Conservation (phyloP, 2,797 vertebrate species). For the Chaetodon trifasciatus region DNA sequence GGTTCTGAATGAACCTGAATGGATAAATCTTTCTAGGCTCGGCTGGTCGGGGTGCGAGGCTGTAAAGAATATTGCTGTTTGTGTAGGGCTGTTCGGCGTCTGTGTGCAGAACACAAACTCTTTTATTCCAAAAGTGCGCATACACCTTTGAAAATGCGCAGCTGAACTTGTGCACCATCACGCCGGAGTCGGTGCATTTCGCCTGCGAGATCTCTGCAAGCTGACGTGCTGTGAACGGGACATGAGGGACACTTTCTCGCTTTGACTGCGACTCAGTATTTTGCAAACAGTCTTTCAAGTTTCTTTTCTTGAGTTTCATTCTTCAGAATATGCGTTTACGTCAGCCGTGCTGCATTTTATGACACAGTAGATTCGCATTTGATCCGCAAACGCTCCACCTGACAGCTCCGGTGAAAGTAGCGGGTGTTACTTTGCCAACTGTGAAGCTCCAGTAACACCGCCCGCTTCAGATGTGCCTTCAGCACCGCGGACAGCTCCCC, state of each 20-base stretch:
- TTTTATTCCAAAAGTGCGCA: neutral
- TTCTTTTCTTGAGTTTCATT: neutral
- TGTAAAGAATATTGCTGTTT: neutral
- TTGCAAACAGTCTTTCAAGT: neutral
- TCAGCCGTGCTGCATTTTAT: neutral
- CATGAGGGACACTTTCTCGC: conserved; percentile 21
- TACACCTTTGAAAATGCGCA: neutral
- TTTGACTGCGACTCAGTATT: neutral
- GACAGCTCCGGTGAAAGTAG: conserved; percentile 38
- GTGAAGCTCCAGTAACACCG: conserved; percentile 35
- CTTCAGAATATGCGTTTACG: neutral
- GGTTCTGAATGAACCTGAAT: no score
- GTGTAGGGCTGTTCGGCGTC: neutral
- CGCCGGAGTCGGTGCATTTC: conserved; percentile 13
- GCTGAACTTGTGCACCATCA: conserved; percentile 50
- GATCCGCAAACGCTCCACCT: neutral
- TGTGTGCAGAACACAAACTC: conserved; percentile 22
- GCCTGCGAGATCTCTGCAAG: neutral
- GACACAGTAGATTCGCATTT: neutral
- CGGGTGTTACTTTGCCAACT: conserved; percentile 34
- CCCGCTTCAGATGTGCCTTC: conserved; percentile 66
- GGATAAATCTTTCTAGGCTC: neutral
- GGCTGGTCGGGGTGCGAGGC: neutral
- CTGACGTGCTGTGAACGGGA: conserved; percentile 14
- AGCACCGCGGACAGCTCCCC: conserved; percentile 84